Conservation (phyloP, 2,113 vertebrate species). For the Rhabdornis inornatus region DNA sequence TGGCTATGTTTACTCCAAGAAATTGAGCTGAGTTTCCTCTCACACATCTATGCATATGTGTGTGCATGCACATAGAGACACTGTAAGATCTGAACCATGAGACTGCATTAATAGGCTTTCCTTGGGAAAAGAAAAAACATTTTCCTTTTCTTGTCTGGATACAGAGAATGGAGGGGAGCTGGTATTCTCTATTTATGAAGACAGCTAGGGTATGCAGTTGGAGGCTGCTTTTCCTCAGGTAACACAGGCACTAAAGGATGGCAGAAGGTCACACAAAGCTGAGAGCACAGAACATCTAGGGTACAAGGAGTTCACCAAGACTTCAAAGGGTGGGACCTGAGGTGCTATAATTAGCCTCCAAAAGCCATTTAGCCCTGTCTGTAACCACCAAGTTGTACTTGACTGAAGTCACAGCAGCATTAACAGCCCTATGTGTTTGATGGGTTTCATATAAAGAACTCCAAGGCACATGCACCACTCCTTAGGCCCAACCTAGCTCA, state of each 20-base stretch:
- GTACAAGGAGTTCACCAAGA: background rate
- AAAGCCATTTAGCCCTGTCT: background rate
- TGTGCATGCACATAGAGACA: background rate
- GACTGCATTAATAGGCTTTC: background rate
- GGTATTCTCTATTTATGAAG: fast-evolving
- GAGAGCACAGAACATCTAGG: background rate
- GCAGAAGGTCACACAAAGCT: background rate
- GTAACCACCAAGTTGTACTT: background rate
- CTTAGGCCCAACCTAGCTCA: background rate
- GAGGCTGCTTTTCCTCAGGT: background rate
- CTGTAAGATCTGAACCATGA: background rate
- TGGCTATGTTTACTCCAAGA: conserved; percentile 52
- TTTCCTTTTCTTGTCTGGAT: background rate
- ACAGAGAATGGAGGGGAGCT: fast-evolving
- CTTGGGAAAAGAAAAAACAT: background rate
- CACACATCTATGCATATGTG: background rate
- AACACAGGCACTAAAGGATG: background rate
- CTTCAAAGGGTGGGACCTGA: background rate
- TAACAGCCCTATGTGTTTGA: background rate
- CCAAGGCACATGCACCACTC: background rate
- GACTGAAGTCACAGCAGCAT: background rate
- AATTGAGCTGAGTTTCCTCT: conserved; percentile 11
- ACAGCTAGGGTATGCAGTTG: fast-evolving
- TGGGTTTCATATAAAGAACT: background rate
- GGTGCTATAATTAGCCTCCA: conserved; percentile 11